Evolutionary conservation across 2,113 vertebrate species (phyloP).

Genomic region (Pyxicephalus adspersus): DNA sequence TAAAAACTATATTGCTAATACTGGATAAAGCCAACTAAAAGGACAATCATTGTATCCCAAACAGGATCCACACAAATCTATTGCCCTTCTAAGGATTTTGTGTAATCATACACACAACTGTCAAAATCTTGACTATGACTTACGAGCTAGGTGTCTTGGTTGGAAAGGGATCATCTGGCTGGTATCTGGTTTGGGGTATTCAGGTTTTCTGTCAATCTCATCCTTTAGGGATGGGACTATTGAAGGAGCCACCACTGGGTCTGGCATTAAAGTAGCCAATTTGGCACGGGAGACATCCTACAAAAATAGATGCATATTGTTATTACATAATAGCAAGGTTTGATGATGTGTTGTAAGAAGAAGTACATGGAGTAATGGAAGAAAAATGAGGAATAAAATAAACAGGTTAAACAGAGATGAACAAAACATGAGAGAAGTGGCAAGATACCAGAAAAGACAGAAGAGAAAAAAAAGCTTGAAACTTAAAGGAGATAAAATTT

Average conservation of each 20-base stretch:
- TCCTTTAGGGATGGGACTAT: constrained; percentile 87
- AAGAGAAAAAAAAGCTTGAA: too few species aligned
- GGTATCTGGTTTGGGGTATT: constrained; percentile 97
- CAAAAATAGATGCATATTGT: constrained; percentile 53
- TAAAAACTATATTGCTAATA: too few species aligned
- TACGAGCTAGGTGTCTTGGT: constrained; percentile 96
- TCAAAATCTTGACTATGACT: constrained; percentile 60
- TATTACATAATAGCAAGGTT: background rate
- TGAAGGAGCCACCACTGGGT: constrained; percentile 92
- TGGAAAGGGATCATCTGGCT: constrained; percentile 99
- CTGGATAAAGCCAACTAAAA: too few species aligned
- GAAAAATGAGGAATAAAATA: background rate
- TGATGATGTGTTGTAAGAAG: too few species aligned
- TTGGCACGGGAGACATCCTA: constrained; percentile 97
- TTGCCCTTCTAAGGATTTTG: too few species aligned
- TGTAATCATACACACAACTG: too few species aligned
- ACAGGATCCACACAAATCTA: too few species aligned
- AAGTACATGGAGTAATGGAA: too few species aligned
- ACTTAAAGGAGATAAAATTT: too few species aligned
- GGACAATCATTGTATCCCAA: background rate
- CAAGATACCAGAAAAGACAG: too few species aligned
- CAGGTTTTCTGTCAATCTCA: constrained; percentile 92
- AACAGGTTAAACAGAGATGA: background rate
- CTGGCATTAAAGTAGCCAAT: constrained; percentile 87
- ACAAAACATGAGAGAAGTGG: background rate